Conservation (phyloP, 2,888 invertebrate genomes). For the Rhamphomyia laevipes region DNA sequence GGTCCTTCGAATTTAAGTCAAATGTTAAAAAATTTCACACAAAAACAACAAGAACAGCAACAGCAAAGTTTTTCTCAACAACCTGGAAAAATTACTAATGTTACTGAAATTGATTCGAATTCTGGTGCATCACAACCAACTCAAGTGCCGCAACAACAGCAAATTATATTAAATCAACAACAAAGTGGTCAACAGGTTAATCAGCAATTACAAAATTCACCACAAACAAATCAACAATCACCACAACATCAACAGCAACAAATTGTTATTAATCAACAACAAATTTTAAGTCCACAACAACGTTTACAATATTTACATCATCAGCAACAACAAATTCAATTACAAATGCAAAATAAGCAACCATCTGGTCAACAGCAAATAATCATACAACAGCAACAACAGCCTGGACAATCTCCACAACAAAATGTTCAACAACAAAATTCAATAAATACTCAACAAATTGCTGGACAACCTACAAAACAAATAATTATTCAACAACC, state of each 20-base stretch:
- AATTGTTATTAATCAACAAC: slow-evolving; percentile 19
- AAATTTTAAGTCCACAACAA: slow-evolving; percentile 30
- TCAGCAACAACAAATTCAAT: slow-evolving; percentile 28
- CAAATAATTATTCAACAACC: slow-evolving; percentile 24
- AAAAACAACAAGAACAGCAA: slow-evolving; percentile 40
- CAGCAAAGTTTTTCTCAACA: slow-evolving; percentile 33
- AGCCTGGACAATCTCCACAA: slow-evolving; percentile 12
- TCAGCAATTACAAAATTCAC: slow-evolving; percentile 20
- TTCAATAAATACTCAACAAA: not conserved
- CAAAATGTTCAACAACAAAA: slow-evolving; percentile 11
- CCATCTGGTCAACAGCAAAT: slow-evolving; percentile 9
- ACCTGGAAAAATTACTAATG: no score
- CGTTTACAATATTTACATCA: slow-evolving; percentile 30
- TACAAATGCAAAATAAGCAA: slow-evolving; percentile 15
- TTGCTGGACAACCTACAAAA: slow-evolving; percentile 15
- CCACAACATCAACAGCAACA: slow-evolving; percentile 19
- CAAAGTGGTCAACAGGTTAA: slow-evolving; percentile 21
- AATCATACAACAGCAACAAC: slow-evolving; percentile 20
- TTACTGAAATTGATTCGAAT: no score
- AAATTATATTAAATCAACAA: slow-evolving; percentile 17
- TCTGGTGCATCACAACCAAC: slow-evolving; percentile 24
- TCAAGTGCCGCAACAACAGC: slow-evolving; percentile 11
- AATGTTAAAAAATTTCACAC: slow-evolving; percentile 22
- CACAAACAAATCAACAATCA: slow-evolving; percentile 13
- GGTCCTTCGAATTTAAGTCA: slow-evolving; percentile 41